These are phyloP conservation scores for Burhinus bistriatus DNA, from an alignment of 2,113 vertebrate genomes.

Conservation along the genomic window DNA sequence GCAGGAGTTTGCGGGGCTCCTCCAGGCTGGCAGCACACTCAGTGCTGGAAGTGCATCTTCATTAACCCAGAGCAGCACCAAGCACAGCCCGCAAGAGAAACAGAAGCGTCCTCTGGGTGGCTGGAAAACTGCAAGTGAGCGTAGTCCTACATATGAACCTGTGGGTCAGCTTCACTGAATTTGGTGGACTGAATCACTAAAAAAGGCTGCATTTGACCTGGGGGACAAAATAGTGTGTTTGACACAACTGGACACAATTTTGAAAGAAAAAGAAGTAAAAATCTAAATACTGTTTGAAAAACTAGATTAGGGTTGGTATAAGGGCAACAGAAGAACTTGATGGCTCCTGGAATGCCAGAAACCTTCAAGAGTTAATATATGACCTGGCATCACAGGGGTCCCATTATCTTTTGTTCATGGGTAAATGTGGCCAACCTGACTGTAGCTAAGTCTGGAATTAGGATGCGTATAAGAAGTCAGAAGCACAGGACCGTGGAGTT, in stretches of 20 bases:
- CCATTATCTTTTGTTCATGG: neutral
- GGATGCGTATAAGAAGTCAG: neutral
- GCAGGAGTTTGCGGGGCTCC: neutral
- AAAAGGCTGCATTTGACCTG: neutral
- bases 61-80: neutral
- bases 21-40: neutral
- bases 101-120: neutral
- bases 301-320: neutral
- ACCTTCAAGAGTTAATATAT: neutral
- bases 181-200: neutral
- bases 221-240: neutral
- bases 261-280: neutral
- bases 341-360: neutral
- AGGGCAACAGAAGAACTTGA: neutral
- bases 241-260: neutral
- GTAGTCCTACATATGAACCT: accelerated
- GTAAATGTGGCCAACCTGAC: neutral
- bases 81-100: neutral
- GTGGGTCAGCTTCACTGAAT: neutral
- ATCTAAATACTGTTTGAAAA: neutral
- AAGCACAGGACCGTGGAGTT: neutral
- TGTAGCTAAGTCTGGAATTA: neutral
- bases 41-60: neutral
- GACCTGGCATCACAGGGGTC: neutral
- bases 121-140: neutral